These are phyloP conservation scores for Epinotia bilunana DNA, from an alignment of 2,888 invertebrate genomes.

Conservation along the genomic window DNA sequence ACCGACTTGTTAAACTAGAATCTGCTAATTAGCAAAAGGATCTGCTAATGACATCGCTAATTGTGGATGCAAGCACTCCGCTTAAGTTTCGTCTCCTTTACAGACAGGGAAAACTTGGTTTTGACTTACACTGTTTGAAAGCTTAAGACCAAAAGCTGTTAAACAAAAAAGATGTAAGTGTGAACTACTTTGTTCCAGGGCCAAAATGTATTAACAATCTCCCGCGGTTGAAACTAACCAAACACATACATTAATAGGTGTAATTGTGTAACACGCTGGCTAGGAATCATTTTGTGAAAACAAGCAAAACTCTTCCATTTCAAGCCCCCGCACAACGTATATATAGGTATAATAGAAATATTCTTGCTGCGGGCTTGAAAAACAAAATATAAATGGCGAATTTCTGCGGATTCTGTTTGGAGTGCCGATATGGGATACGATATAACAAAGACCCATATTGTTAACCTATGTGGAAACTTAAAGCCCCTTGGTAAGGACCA, in stretches of 20 bases:
- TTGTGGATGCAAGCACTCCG: constrained; percentile 39
- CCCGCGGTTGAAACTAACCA: background rate
- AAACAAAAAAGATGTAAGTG: too few species aligned
- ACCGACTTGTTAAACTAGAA: constrained; percentile 36
- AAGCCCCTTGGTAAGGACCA: constrained; percentile 22
- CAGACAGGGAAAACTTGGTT: background rate
- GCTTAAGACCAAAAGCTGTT: too few species aligned
- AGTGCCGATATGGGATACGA: constrained; percentile 21
- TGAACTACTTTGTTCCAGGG: background rate
- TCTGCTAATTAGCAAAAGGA: constrained; percentile 38
- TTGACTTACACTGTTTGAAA: background rate
- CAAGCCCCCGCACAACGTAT: background rate
- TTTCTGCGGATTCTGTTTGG: constrained; percentile 15
- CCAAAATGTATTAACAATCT: background rate
- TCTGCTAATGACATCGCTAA: constrained; percentile 41
- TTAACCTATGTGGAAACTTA: constrained; percentile 36
- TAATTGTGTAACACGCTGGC: background rate
- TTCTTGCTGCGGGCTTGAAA: background rate
- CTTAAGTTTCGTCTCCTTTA: constrained; percentile 23
- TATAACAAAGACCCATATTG: constrained; percentile 25
- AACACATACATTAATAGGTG: background rate
- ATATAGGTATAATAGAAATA: background rate
- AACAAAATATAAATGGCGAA: constrained; percentile 4
- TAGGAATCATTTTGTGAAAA: background rate
- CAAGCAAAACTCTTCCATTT: background rate